Base-by-base conservation (phyloP, 2,888 invertebrate species). In the Ligdia adustata region DNA sequence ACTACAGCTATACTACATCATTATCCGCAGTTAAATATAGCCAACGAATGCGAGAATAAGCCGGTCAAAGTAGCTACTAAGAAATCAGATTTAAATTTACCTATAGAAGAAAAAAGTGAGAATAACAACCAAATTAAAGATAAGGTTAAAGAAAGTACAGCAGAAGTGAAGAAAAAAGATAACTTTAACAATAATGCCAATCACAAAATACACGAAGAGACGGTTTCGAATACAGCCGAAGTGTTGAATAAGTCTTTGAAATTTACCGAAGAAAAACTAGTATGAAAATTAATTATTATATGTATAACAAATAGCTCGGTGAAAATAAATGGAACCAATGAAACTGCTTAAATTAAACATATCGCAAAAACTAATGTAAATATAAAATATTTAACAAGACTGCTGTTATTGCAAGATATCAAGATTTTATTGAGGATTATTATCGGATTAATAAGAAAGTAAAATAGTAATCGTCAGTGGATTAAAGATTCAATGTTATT, bases 221-320 rank as follows among this genome's bases (percentile, higher is more conserved):
- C 9, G 1, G 29, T 26, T 26, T 9, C 72, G 35, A 67, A 68
- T 54, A 60, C 68, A 55, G 63, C 69, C 41, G 79, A 81, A 52
- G 61, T 77, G 18, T 59, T 75, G 33, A 79, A 77, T 55, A 75
- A 82, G 44, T 79, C 86, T 20, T 76, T 82, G 2, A 89, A 86
- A 56, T 88, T 90, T 56, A 75, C 86, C 18, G 89, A 90, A 72
- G 90, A 90, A 59, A 90, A 90, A 47, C 85, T 90, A 62, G 89
- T 90, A 82, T 90, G 83, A 89, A 18, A 46, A 32, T 38, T 41
- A 29, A 9, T 43, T 12, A 22, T n/a, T n/a, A n/a, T n/a, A n/a
- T n/a, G 16, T 31, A 18, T 22, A 33, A 22, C 13, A 16, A 27
- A 14, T 18, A 33, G 29, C 20, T 44, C 33, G 20, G 13, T 18